Evolutionary conservation across 2,888 invertebrate genomes (phyloP).

Genomic region (Oligia fasciuncula): DNA sequence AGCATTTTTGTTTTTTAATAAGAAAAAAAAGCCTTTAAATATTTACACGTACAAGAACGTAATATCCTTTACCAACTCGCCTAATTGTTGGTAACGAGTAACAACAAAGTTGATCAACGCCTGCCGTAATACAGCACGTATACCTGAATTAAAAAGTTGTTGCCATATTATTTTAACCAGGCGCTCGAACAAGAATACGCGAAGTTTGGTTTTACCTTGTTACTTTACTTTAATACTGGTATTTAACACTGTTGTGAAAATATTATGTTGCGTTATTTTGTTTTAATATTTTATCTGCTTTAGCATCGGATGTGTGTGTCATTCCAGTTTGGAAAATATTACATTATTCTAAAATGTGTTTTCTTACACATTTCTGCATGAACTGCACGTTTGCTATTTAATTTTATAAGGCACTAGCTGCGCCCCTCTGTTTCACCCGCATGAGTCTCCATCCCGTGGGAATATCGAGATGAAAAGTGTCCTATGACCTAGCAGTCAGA

Average conservation of each 20-base stretch:
- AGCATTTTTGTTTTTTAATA: too few relatives aligned
- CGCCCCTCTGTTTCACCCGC: not conserved
- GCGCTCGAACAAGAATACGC: conserved; percentile 59
- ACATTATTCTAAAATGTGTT: not conserved
- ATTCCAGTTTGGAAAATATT: not conserved
- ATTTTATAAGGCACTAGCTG: conserved; percentile 14
- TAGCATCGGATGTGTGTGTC: not conserved
- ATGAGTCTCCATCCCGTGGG: not conserved
- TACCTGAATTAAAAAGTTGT: conserved; percentile 64
- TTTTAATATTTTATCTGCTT: conserved; percentile 8
- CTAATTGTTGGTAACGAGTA: conserved; percentile 53
- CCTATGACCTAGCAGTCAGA: too few relatives aligned
- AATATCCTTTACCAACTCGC: conserved; percentile 24
- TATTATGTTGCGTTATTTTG: conserved; percentile 1
- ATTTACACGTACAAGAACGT: conserved; percentile 3
- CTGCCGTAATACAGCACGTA: conserved; percentile 52
- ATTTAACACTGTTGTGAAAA: conserved; percentile 24
- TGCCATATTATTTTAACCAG: conserved; percentile 68
- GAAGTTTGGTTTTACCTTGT: conserved; percentile 34
- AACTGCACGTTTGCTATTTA: conserved; percentile 19
- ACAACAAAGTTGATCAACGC: conserved; percentile 65
- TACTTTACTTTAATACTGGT: conserved; percentile 29
- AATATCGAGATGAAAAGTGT: not conserved
- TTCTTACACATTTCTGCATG: not conserved
- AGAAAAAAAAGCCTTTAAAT: not conserved